Conservation (phyloP, 2,888 invertebrate genomes). For the Drosophila phalerata region DNA sequence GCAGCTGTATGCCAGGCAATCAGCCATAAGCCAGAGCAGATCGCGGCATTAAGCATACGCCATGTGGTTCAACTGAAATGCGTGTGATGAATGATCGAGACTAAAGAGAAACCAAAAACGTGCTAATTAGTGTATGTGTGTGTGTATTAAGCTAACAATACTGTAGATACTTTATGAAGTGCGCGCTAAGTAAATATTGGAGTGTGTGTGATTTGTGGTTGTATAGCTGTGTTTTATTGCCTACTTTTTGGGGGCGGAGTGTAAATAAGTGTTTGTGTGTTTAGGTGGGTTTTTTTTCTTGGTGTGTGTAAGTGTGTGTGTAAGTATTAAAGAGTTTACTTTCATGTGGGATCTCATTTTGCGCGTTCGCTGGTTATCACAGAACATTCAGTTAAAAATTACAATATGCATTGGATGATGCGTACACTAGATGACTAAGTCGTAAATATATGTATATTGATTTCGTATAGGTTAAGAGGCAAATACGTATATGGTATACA, state of each 20-base stretch:
- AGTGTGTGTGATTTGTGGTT: constrained; percentile 12
- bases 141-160: constrained; percentile 18
- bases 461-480: constrained; percentile 58
- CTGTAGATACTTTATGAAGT: constrained; percentile 31
- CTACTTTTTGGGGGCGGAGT: constrained; percentile 21
- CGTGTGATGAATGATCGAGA: constrained; percentile 57
- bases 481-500: constrained; percentile 42
- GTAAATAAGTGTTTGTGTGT: constrained; percentile 19
- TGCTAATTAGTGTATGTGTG: constrained; percentile 28
- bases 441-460: constrained; percentile 49
- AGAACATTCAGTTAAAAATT: constrained; percentile 78
- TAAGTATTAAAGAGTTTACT: constrained; percentile 24
- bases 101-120: constrained; percentile 28
- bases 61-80: constrained; percentile 42
- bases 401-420: constrained; percentile 80
- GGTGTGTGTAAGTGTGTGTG: constrained; percentile 6
- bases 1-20: constrained; percentile 57
- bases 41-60: constrained; percentile 53
- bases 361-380: constrained; percentile 69
- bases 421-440: constrained; percentile 74
- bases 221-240: constrained; percentile 23
- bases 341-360: constrained; percentile 54
- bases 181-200: constrained; percentile 27
- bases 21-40: constrained; percentile 37
- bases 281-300: constrained; percentile 2